A percentile compares a stretch with the other conserved stretches of the same genome.
Conservation (phyloP, 2,113 vertebrate species). For the Albula glossodonta region DNA sequence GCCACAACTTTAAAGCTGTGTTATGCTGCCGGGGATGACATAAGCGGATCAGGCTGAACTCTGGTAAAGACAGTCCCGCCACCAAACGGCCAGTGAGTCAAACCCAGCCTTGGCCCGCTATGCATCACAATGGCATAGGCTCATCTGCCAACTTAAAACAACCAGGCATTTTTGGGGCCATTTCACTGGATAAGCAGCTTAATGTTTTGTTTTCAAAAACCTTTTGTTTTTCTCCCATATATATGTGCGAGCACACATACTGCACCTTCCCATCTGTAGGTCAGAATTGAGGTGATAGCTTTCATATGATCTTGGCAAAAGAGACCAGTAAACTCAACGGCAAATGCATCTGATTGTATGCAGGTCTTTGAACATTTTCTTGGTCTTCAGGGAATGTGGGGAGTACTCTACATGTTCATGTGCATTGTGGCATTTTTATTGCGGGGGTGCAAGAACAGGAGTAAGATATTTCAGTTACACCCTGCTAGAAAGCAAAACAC, state of each 20-base stretch:
- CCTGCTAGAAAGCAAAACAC: background rate
- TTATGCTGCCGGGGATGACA: background rate
- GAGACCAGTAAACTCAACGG: background rate
- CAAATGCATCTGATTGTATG: background rate
- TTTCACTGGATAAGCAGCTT: conserved; percentile 54
- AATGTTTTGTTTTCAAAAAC: conserved; percentile 26
- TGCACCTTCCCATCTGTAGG: background rate
- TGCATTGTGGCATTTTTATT: background rate
- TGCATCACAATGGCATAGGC: conserved; percentile 11
- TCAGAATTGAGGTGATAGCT: background rate
- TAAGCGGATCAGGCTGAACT: conserved; percentile 37
- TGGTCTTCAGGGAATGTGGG: background rate
- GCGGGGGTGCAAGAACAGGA: background rate
- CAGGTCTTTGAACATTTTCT: background rate
- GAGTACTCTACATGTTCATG: background rate
- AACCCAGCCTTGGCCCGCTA: conserved; percentile 22
- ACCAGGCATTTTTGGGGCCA: conserved; percentile 34
- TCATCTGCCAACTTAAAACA: conserved; percentile 35
- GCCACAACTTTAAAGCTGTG: background rate
- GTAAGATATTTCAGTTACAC: background rate
- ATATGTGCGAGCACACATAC: conserved; percentile 35
- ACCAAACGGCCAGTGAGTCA: background rate
- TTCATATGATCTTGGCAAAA: background rate
- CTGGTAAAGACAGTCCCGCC: conserved; percentile 19
- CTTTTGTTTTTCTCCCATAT: conserved; percentile 32